Evolutionary conservation across 1,140 invertebrate genomes (phyloP), one percentile per base, ranked within the genome.

Genomic region (Ips typographus): DNA sequence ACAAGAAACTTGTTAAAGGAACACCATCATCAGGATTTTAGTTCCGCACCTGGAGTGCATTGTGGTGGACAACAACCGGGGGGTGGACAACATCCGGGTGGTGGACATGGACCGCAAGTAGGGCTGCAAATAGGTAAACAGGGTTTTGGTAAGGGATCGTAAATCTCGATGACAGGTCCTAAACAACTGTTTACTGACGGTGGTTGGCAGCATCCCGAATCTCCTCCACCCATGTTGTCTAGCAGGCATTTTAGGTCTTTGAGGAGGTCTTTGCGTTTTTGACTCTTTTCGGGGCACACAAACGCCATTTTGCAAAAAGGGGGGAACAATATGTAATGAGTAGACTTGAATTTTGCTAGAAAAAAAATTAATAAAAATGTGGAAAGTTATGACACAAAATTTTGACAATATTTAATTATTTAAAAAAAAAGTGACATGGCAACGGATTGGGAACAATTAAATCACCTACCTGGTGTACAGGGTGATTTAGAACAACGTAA

Each of bases 141-240:
- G 59, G 77, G 74, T 73, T 78, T 78, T 53, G 77, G 77, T 72
- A 77, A 75, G 22, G 77, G 77, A 73, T 78, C 77, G 64, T 78
- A 78, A 49, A 77, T 79, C 72, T 79, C 77, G 51, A 79, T 79
- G 52, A 79, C 77, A 38, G 77, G 77, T 40, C 77, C 77, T 4
- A 71, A 65, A 40, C 66, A 65, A 69, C 72, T 72, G 59, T 71
- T 71, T 43, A 69, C 71, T 65, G 72, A 70, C 47, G 72, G 72
- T 7, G 72, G 64, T n/a, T 61, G 66, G 56, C 74, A 74, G 63
- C 72, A 72, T 42, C 66, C 62, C 5, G 43, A 7, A 7, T 74
- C 73, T 39, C 74, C 75, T 47, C 73, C 75, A 51, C 77, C 77
- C 40, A 79, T 75, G 47, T 78, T 68, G 60, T 74, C 71, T 8